Evolutionary conservation across 2,797 vertebrate species (phyloP), one percentile per base, ranked within the genome.

Genomic region (Peromyscus attwateri): DNA sequence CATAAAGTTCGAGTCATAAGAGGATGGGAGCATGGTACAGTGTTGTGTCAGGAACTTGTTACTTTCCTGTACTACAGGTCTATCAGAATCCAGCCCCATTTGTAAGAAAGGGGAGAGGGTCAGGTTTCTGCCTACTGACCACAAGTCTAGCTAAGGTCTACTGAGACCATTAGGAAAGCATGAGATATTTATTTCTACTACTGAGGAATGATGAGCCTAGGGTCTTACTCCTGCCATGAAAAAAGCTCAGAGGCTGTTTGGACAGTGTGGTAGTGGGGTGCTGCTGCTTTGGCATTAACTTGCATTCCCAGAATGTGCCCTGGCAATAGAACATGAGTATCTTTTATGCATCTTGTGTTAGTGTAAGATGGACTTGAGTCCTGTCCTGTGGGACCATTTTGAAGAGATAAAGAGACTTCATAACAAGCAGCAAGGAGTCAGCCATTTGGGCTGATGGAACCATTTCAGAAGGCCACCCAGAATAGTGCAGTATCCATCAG

Each of bases 341-440:
- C 43, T 71, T 89, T 79, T 93, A 21, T 49, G 55, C 1, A 0
- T 37, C 73, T 81, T 92, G 12, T 29, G 40, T 46, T 68, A 29
- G 14, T 12, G 0, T 71, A 29, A 13, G 16, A 29, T 95, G 21
- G 49, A 68, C 68, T 77, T 71, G 40, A 43, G 31, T 92, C 46
- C 66, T 88, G 34, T 88, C 66, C 62, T 21, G 8, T 73, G 46
- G 81, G 66, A 84, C 37, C 70, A 71, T 68, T 95, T 92, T 68
- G 92, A 97, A 89, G 83, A 95, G n/a, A 52, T 62, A 77, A 77
- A 62, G 79, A 96, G 23, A 90, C 57, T 92, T 46, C 43, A 89
- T 40, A 70, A n/a, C 80, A 31, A 91, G 82, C 52, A 81, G 46
- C 60, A 68, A 77, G 84, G 34, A 75, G 11, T 70, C n/a, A 52